Base-by-base conservation (phyloP, 2,797 vertebrate species). In the Spea hammondii region DNA sequence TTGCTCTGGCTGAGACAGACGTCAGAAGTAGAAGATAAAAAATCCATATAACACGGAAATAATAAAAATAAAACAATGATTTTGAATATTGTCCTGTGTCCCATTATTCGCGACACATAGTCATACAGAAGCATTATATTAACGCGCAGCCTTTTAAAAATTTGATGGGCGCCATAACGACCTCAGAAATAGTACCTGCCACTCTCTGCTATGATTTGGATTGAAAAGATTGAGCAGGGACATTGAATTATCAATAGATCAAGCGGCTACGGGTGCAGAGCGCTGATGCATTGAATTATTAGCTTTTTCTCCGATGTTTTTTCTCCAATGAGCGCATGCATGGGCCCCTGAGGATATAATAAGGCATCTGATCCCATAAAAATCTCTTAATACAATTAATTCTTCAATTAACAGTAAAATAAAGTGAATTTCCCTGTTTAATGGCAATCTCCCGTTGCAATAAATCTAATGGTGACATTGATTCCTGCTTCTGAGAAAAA, bases 371-470 rank as follows among this genome's bases (percentile, higher is more conserved):
- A 82, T 77, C 79, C 74, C 75, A 82, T 82, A 82, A 77, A 82
- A 77, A 76, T 81, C 79, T 73, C 79, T 77, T 82, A 82, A 82
- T 82, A 77, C 79, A 82, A 82, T 82, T 82, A 82, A 82, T 82
- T 82, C 79, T 75, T 77, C 79, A 82, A 82, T 82, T 82, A 82
- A 82, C 79, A 82, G 76, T 77, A 82, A 82, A 77, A 82, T 82
- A 82, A 82, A 82, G 79, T 82, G 79, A 82, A 82, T 82, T 82
- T 82, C 79, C 79, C 14, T 65, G 45, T 77, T 57, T 82, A 82
- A 77, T 74, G 70, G 70, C 74, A 64, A 51, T 73, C 75, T 45
- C 54, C 64, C 64, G 5, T 13, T 14, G 70, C 54, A 48, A 77
- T 82, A 77, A 82, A 82, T 82, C 79, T 82, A 69, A 48, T 0